Conservation (phyloP, 1,140 invertebrate species). For the Gonioctena quinquepunctata region DNA sequence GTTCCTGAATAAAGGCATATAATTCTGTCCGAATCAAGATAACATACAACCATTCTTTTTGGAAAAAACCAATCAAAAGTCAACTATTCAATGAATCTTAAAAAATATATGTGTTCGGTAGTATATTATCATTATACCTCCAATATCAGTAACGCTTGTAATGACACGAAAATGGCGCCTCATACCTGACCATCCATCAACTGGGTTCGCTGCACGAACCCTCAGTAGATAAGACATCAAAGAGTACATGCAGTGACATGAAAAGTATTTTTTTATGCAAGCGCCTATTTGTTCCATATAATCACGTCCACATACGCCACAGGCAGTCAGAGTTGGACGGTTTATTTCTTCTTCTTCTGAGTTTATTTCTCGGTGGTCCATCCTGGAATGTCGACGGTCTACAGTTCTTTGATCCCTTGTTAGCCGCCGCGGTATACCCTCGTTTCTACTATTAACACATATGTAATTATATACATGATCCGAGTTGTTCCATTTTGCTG, state of each 20-base stretch:
- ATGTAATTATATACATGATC: slow-evolving; percentile 16
- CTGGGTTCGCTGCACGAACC: no score
- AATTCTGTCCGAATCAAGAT: no score
- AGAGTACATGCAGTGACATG: neutral
- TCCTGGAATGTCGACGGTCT: slow-evolving; percentile 7
- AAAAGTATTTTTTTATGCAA: neutral
- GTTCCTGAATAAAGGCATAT: no score
- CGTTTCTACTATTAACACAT: slow-evolving; percentile 16
- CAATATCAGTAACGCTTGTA: no score
- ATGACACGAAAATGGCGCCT: neutral
- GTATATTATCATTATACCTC: no score
- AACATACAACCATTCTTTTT: no score
- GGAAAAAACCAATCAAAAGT: no score
- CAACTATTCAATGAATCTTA: no score
- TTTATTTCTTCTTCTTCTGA: neutral
- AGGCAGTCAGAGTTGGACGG: neutral
- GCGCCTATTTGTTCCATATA: neutral
- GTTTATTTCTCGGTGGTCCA: slow-evolving; percentile 15
- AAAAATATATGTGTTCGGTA: no score
- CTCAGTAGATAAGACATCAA: neutral
- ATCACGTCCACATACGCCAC: slow-evolving; percentile 13
- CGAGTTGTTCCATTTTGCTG: neutral
- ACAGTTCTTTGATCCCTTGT: slow-evolving; percentile 9
- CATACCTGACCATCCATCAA: neutral
- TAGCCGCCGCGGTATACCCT: neutral